A percentile compares a stretch with the other conserved stretches of the same genome.
phyloP scores from a whole-genome alignment of 2,888 invertebrate species.

The Acanthosepion pharaonis region DNA sequence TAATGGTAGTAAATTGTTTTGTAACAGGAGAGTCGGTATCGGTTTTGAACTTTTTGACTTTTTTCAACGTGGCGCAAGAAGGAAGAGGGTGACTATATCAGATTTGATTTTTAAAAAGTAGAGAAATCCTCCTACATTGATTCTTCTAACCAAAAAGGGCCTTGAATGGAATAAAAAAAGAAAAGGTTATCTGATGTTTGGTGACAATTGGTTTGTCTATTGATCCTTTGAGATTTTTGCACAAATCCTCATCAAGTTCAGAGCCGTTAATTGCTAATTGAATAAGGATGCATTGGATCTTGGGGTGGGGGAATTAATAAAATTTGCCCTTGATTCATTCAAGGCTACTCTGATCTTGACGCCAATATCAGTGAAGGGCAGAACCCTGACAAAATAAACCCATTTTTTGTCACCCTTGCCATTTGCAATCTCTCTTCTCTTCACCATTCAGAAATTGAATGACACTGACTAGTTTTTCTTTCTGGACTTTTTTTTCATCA shows the following conservation, averaged over 20 bases:
- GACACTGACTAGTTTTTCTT: background rate
- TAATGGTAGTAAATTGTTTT: no score
- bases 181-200: no score
- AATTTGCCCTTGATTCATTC: constrained; percentile 8
- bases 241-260: background rate
- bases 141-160: no score
- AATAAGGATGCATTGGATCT: background rate
- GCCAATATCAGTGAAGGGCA: background rate
- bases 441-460: background rate
- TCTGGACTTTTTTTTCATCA: background rate
- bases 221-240: no score
- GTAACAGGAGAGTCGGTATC: no score
- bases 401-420: background rate
- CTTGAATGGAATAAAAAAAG: no score
- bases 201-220: no score
- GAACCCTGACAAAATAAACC: background rate
- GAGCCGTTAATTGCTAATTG: constrained; percentile 33
- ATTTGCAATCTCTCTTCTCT: background rate
- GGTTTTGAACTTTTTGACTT: no score
- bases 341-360: background rate
- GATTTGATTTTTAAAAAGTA: no score
- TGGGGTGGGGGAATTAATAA: background rate
- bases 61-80: no score
- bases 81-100: no score
- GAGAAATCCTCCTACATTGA: no score